Base-by-base conservation (phyloP, 2,797 vertebrate species). In the Artibeus jamaicensis region DNA sequence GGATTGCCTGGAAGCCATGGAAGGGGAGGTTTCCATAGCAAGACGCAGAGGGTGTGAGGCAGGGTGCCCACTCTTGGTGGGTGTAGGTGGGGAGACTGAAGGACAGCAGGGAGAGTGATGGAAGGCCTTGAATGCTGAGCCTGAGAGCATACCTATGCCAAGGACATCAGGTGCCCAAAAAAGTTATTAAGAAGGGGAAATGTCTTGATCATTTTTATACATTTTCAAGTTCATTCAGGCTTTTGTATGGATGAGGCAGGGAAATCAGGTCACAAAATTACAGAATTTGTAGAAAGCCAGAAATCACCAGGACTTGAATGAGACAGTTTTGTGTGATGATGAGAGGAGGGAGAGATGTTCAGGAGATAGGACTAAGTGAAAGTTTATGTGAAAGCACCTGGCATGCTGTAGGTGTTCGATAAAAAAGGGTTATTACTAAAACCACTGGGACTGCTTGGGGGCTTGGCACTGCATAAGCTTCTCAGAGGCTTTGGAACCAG, bases 71-170 rank as follows among this genome's bases (percentile, higher is more conserved):
- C 11, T 19, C 22, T 22, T 14, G 6, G 24, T 15, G n/a, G 19
- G 48, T 18, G 0, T 4, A 11, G 3, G 9, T 62, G 34, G 39
- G 74, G 12, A 24, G 15, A 16, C 16, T 0, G 9, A 16, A 1
- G 11, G 26, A 1, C 89, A 34, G 57, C 29, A 55, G 76, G 24
- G 4, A 2, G n/a, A 39, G 5, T 12, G 26, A 55, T 16, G 4
- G 3, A 71, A 1, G 16, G 12, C 78, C 42, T 62, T n/a, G 2
- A 44, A 48, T 11, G 34, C 34, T 2, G 0, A 91, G n/a, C 21
- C 34, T 14, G 19, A 87, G n/a, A 73, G 87, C n/a, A 46, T 59
- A 79, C 0, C 16, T 15, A 59, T 15, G 3, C 16, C 1, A 11
- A 42, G 78, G 65, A 62, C 16, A 18, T 0, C 0, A 6, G 77